These are phyloP conservation scores for Enoplosus armatus DNA, from an alignment of 2,797 vertebrate species.

Conservation along the genomic window DNA sequence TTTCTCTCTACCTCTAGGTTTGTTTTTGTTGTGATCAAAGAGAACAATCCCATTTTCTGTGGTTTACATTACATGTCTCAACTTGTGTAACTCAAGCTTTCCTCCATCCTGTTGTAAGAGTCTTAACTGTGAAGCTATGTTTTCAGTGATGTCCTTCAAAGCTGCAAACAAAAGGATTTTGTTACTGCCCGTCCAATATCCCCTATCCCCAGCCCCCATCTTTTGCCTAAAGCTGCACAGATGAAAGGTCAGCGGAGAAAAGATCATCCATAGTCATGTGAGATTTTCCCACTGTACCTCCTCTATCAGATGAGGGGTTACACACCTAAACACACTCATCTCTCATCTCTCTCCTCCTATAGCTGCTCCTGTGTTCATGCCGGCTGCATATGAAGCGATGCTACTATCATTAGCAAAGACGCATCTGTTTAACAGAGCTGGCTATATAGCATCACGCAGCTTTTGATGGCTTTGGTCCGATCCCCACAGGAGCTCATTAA, in stretches of 20 bases:
- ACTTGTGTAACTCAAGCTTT: constrained; percentile 5
- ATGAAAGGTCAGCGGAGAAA: constrained; percentile 54
- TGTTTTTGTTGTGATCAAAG: background rate
- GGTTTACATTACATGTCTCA: background rate
- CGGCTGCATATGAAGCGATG: constrained; percentile 41
- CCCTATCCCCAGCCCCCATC: background rate
- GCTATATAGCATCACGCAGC: constrained; percentile 50
- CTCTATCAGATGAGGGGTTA: constrained; percentile 24
- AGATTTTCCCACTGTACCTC: constrained; percentile 20
- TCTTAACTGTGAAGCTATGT: constrained; percentile 7
- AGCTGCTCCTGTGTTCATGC: constrained; percentile 34
- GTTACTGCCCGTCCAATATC: background rate
- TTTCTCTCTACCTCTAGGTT: constrained; percentile 5
- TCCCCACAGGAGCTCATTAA: constrained; percentile 87
- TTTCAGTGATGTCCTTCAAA: constrained; percentile 17
- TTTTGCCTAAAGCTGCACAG: constrained; percentile 29
- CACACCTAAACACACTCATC: constrained; percentile 32
- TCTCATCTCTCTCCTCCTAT: constrained; percentile 31
- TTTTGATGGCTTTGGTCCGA: constrained; percentile 76
- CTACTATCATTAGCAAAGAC: constrained; percentile 67
- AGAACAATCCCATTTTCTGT: background rate
- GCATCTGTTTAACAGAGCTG: constrained; percentile 73
- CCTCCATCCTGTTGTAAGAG: constrained; percentile 4
- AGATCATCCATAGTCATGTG: constrained; percentile 46
- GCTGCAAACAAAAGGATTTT: constrained; percentile 33